Percentiles rank a stretch among this genome's conserved stretches.
Conservation (phyloP, 2,113 vertebrate species). For the Phylloscopus trochiloides region DNA sequence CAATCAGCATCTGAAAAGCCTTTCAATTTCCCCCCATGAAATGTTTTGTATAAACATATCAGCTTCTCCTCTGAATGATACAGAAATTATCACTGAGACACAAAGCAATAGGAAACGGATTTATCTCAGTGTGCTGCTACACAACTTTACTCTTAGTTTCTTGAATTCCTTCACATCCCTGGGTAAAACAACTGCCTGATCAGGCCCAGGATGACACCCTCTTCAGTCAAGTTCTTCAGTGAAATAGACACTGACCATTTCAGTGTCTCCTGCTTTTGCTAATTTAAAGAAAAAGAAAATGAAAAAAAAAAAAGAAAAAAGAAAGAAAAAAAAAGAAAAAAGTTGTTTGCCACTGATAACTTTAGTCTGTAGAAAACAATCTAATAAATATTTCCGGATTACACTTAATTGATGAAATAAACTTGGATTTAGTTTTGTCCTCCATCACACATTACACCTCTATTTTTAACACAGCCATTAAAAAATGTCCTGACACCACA, state of each 20-base stretch:
- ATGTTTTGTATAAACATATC: not conserved
- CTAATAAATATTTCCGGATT: not conserved
- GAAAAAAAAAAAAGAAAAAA: accelerated
- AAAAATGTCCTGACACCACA: not conserved
- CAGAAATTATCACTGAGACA: not conserved
- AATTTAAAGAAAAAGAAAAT: not conserved
- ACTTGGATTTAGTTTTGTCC: not conserved
- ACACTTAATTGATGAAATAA: not conserved
- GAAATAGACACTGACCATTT: not conserved
- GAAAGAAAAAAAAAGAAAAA: accelerated
- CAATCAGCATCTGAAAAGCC: not conserved
- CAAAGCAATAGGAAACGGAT: not conserved
- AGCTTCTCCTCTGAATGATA: not conserved
- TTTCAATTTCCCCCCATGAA: not conserved
- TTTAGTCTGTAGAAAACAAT: not conserved
- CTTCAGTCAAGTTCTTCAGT: not conserved
- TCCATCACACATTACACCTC: not conserved
- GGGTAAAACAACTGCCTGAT: not conserved
- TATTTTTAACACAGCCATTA: not conserved
- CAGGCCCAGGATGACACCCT: not conserved
- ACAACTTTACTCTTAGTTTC: not conserved
- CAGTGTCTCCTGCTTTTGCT: not conserved
- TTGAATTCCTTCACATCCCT: not conserved
- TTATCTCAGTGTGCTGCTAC: not conserved
- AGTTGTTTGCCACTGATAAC: not conserved